A percentile compares a stretch with the other conserved stretches of the same genome.
Evolutionary conservation across 2,113 vertebrate species (phyloP).

Genomic region (Oreochromis aureus): DNA sequence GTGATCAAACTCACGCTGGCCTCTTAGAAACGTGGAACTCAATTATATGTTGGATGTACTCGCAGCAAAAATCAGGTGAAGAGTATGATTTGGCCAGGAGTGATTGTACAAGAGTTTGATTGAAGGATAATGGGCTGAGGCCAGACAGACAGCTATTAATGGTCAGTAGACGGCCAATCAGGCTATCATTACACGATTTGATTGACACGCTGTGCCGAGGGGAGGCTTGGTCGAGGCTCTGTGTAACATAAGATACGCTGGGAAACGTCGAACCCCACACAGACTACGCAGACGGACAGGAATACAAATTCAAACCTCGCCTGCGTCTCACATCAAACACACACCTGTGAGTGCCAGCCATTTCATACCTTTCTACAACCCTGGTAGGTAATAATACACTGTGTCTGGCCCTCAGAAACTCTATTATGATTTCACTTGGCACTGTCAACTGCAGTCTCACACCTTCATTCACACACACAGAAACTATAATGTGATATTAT

Average conservation of each 20-base stretch:
- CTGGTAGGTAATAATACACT: slow-evolving; percentile 42
- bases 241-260: not conserved
- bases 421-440: slow-evolving; percentile 61
- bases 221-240: not conserved
- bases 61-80: not conserved
- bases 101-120: not conserved
- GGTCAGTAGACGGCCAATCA: not conserved
- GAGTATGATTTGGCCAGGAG: not conserved
- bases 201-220: not conserved
- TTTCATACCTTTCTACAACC: slow-evolving; percentile 4
- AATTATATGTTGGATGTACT: not conserved
- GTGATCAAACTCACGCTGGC: not conserved
- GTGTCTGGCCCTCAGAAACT: slow-evolving; percentile 46
- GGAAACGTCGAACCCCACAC: not conserved
- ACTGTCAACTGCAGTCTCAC: slow-evolving; percentile 24
- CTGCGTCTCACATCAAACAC: not conserved
- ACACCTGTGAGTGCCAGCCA: slow-evolving; percentile 10
- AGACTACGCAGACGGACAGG: not conserved
- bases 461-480: slow-evolving; percentile 32
- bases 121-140: not conserved
- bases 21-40: not conserved
- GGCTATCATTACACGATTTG: not conserved
- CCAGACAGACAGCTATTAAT: not conserved
- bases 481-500: slow-evolving; percentile 48
- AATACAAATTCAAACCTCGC: not conserved